Percentiles rank a stretch among this genome's conserved stretches.
Evolutionary conservation across 35 echinoderm and acorn worm species (phyloP).

Genomic region (Ptychodera flava): DNA sequence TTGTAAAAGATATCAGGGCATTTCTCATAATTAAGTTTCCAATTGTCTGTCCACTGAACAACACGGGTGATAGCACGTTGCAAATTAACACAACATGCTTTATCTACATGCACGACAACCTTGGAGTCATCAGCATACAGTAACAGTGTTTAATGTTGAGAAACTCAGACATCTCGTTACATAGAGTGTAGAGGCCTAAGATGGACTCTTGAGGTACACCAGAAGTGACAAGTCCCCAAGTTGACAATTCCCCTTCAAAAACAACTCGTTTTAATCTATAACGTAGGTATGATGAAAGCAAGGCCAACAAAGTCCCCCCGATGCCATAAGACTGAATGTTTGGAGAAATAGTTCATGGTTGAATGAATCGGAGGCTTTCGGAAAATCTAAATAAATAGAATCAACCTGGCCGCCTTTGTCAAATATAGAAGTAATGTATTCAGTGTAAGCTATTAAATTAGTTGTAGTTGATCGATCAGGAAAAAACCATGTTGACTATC

Average conservation of each 20-base stretch:
- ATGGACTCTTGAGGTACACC: slow-evolving; percentile 37
- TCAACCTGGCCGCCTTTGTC: background rate
- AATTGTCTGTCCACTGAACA: no score
- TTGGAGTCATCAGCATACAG: no score
- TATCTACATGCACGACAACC: no score
- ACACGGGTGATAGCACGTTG: no score
- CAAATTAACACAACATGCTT: no score
- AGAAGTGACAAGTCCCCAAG: slow-evolving; percentile 17
- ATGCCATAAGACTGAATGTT: background rate
- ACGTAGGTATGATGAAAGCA: background rate
- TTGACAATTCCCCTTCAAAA: slow-evolving; percentile 20
- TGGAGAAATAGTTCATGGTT: background rate
- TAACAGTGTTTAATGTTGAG: no score
- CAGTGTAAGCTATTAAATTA: background rate
- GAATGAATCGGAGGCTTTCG: background rate
- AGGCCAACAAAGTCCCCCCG: background rate
- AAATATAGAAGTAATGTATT: background rate
- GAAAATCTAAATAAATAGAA: background rate
- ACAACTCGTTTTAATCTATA: slow-evolving; percentile 17
- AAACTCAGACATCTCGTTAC: no score
- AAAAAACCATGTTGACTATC: background rate
- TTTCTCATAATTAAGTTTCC: no score
- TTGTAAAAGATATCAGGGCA: no score
- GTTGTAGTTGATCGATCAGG: background rate
- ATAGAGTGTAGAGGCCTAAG: no score